These are phyloP conservation scores for Myotis pilosus DNA, from an alignment of 2,797 vertebrate species.

Conservation along the genomic window DNA sequence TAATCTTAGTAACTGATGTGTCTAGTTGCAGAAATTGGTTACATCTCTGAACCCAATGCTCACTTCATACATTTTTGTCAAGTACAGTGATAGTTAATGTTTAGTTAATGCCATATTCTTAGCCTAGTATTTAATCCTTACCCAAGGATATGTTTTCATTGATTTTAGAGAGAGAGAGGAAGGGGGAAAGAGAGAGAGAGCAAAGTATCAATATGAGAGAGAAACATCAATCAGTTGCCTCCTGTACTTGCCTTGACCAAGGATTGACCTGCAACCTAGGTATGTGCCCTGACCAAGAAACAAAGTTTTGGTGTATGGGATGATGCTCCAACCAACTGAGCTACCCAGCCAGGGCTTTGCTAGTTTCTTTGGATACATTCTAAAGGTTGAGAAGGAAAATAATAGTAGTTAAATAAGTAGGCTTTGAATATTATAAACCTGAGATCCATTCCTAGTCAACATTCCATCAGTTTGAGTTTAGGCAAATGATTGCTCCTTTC, in stretches of 20 bases:
- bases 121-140: not conserved
- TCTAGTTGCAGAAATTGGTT: not conserved
- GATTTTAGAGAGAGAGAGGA: not conserved
- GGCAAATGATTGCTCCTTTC: not conserved
- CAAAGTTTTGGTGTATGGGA: not conserved
- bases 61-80: not conserved
- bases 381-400: not conserved
- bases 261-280: not conserved
- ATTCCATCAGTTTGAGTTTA: not conserved
- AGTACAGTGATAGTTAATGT: not conserved
- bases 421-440: not conserved
- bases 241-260: not conserved
- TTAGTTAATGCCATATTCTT: not conserved
- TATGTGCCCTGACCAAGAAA: not conserved
- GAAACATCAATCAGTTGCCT: not conserved
- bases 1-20: not conserved
- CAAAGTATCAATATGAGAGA: not conserved
- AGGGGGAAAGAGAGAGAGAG: not conserved
- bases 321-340: not conserved
- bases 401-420: not conserved
- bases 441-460: not conserved
- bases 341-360: not conserved
- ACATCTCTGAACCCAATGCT: not conserved
- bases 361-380: not conserved
- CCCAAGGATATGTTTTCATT: not conserved